Evolutionary conservation across 2,888 invertebrate genomes (phyloP), one percentile per base, ranked within the genome.

Genomic region (Pachymerium ferrugineum): DNA sequence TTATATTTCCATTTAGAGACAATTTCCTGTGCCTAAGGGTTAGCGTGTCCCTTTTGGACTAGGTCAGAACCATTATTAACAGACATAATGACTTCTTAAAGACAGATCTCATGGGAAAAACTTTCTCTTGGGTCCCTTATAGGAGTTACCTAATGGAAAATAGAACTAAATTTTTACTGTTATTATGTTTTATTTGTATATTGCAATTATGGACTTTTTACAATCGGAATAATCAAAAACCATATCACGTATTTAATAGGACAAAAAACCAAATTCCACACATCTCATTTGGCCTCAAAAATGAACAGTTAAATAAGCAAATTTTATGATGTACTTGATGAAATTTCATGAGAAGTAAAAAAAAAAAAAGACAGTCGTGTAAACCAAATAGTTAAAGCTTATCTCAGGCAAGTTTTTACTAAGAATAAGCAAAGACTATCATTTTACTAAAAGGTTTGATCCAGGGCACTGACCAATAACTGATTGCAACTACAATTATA

Each of bases 1-100:
- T 54, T 62, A 25, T 25, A 62, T 28, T 28, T 62, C 25, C 62
- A 62, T 62, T 62, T 62, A 62, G 2, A 62, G 62, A 25, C 28
- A 62, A 28, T 62, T 62, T 62, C 28, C 25, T 28, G 25, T 28
- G 62, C 62, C 62, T 62, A 14, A 62, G 62, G 62, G 12, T 62
- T 25, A 62, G 62, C 25, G 28, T 62, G 62, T 62, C 62, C 62
- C 62, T 62, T 62, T 62, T 62, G 62, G 62, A 62, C 25, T 62
- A 62, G 62, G 62, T 62, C 62, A 62, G 62, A 62, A 62, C 28
- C 62, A 62, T 62, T 62, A 62, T 62, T 62, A 28, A 62, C 62
- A 62, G 28, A 12, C 62, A 25, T 62, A 62, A 62, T 62, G 62
- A 62, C 62, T 62, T 28, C 28, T 62, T 28, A 62, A 62, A 5